phyloP scores from a whole-genome alignment of 2,113 vertebrate genomes.

The Sylvia atricapilla region DNA sequence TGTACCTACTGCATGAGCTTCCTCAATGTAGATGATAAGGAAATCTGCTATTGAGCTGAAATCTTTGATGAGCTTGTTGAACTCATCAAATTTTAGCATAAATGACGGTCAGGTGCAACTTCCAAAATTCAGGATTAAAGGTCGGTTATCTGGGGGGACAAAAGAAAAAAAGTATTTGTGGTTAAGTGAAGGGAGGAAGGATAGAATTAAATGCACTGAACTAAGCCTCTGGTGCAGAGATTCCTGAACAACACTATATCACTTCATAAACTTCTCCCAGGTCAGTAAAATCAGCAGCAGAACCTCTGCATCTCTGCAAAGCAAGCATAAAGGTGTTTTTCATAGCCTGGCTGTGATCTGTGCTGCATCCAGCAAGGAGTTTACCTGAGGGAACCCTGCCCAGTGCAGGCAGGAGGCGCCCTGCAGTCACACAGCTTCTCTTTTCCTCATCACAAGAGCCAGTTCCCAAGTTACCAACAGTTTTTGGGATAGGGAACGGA shows the following conservation, averaged over 20 bases:
- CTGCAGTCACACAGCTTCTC: background rate
- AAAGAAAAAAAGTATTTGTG: background rate
- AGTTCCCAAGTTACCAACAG: background rate
- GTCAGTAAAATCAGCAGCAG: background rate
- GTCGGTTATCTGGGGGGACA: conserved; percentile 71
- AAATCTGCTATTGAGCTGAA: conserved; percentile 85
- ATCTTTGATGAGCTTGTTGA: conserved; percentile 86
- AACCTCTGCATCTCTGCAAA: background rate
- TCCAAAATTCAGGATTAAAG: conserved; percentile 90
- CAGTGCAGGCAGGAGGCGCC: background rate
- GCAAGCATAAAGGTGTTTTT: background rate
- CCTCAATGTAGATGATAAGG: conserved; percentile 88
- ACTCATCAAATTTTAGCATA: conserved; percentile 87
- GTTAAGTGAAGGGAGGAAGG: background rate
- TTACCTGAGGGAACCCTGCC: background rate
- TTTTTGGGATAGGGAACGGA: background rate
- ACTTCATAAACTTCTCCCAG: background rate
- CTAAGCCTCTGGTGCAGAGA: background rate
- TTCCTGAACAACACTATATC: background rate
- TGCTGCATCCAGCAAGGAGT: background rate
- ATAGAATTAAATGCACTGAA: background rate
- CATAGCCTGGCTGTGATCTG: background rate
- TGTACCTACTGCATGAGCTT: conserved; percentile 89
- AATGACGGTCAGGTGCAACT: conserved; percentile 97
- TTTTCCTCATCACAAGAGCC: background rate